Percentiles rank a stretch among this genome's conserved stretches.
phyloP scores from a whole-genome alignment of 1,140 invertebrate genomes.

The Hesperophylax magnus region DNA sequence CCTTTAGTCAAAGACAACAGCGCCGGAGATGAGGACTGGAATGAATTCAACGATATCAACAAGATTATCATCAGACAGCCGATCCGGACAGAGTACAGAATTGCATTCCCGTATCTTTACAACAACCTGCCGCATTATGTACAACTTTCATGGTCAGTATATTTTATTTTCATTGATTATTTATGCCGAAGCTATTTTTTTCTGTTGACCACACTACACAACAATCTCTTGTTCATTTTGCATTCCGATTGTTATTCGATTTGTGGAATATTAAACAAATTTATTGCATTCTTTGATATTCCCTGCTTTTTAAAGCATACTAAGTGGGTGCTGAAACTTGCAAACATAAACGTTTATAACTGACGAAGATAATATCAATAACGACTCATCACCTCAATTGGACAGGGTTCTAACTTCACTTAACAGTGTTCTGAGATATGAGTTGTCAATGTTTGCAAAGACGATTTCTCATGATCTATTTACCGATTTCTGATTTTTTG shows the following conservation, averaged over 20 bases:
- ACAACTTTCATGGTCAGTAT: conserved; percentile 91
- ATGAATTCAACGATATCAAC: conserved; percentile 99
- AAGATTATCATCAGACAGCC: conserved; percentile 99
- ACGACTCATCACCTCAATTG: no score
- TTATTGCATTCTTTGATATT: conserved; percentile 44
- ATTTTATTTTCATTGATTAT: background rate
- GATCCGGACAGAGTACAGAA: conserved; percentile 98
- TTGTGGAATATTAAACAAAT: conserved; percentile 33
- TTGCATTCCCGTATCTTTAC: conserved; percentile 99
- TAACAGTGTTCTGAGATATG: no score
- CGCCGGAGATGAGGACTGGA: conserved; percentile 99
- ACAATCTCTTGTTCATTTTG: conserved; percentile 14
- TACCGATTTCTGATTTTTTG: no score
- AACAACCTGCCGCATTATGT: conserved; percentile 99
- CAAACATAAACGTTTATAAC: conserved; percentile 32
- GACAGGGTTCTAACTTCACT: no score
- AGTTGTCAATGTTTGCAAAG: no score
- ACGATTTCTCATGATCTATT: no score
- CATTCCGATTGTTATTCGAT: conserved; percentile 28
- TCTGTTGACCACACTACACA: conserved; percentile 5
- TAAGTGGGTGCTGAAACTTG: conserved; percentile 47
- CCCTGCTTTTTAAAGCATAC: conserved; percentile 36
- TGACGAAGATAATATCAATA: background rate
- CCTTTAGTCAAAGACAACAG: conserved; percentile 98
- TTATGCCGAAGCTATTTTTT: conserved; percentile 10